These are phyloP conservation scores for Melipona quadrifasciata DNA, from an alignment of 1,140 invertebrate genomes.

Conservation along the genomic window DNA sequence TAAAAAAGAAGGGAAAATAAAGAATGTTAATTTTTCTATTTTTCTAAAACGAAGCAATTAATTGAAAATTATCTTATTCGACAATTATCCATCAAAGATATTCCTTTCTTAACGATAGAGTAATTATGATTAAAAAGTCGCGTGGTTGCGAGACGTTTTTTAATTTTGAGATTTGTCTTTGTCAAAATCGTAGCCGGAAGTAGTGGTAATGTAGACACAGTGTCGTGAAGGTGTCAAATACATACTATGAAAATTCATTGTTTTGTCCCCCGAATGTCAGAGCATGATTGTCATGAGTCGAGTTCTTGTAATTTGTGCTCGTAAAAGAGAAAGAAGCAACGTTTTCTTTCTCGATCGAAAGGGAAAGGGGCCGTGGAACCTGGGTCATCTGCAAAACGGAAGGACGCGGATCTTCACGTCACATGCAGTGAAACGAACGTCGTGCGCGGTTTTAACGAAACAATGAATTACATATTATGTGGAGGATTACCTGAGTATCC, in stretches of 20 bases:
- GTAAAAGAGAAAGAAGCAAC: constrained; percentile 8
- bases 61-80: too few relatives aligned
- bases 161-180: background rate
- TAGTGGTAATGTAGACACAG: constrained; percentile 66
- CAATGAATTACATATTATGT: constrained; percentile 75
- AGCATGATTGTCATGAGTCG: constrained; percentile 65
- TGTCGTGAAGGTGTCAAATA: constrained; percentile 65
- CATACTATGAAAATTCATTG: constrained; percentile 75
- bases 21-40: too few relatives aligned
- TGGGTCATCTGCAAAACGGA: background rate
- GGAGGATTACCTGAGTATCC: constrained; percentile 56
- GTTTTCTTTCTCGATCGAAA: constrained; percentile 1
- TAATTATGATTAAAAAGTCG: background rate
- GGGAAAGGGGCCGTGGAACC: constrained; percentile 17
- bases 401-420: constrained; percentile 20
- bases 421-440: constrained; percentile 22
- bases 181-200: constrained; percentile 57
- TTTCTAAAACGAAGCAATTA: too few relatives aligned
- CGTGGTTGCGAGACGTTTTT: too few relatives aligned
- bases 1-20: too few relatives aligned
- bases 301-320: constrained; percentile 61
- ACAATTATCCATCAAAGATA: too few relatives aligned
- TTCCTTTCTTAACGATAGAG: too few relatives aligned
- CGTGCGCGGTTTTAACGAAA: constrained; percentile 59
- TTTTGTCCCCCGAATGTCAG: constrained; percentile 66